phyloP scores from a whole-genome alignment of 1,140 invertebrate species.

The Lutraria rhynchaena region DNA sequence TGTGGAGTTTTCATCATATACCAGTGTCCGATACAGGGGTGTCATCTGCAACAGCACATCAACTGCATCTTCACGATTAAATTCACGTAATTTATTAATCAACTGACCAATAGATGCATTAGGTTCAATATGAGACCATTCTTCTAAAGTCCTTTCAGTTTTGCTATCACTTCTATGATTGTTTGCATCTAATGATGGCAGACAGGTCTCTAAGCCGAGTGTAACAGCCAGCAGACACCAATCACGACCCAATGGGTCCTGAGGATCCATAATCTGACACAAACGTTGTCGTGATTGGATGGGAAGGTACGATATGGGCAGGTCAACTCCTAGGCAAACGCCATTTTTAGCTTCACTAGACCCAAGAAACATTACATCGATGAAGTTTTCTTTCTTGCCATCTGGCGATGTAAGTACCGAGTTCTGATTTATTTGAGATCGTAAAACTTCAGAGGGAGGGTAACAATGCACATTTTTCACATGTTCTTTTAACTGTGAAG shows the following conservation, averaged over 20 bases:
- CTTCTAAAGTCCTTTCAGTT: slow-evolving; percentile 83
- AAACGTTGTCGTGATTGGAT: slow-evolving; percentile 83
- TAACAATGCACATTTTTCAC: slow-evolving; percentile 85
- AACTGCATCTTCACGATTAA: slow-evolving; percentile 84
- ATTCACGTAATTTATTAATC: slow-evolving; percentile 83
- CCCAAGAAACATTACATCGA: slow-evolving; percentile 88
- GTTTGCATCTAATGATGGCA: slow-evolving; percentile 83
- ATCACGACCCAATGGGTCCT: slow-evolving; percentile 90
- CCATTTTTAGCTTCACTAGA: slow-evolving; percentile 82
- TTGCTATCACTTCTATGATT: slow-evolving; percentile 80
- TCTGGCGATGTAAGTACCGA: slow-evolving; percentile 81
- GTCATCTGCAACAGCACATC: slow-evolving; percentile 82
- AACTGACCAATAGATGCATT: slow-evolving; percentile 83
- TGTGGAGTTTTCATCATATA: slow-evolving; percentile 74
- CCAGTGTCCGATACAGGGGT: slow-evolving; percentile 81
- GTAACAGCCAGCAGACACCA: slow-evolving; percentile 92
- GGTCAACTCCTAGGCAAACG: slow-evolving; percentile 82
- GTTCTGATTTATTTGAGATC: slow-evolving; percentile 75
- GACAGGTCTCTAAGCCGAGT: slow-evolving; percentile 86
- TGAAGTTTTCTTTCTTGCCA: slow-evolving; percentile 86
- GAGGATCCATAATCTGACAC: slow-evolving; percentile 88
- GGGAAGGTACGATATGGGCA: slow-evolving; percentile 84
- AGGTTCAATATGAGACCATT: slow-evolving; percentile 82
- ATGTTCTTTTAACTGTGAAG: slow-evolving; percentile 84
- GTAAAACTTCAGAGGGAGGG: slow-evolving; percentile 86